Evolutionary conservation across 2,797 vertebrate genomes (phyloP).

Genomic region (Diplodus sargus): DNA sequence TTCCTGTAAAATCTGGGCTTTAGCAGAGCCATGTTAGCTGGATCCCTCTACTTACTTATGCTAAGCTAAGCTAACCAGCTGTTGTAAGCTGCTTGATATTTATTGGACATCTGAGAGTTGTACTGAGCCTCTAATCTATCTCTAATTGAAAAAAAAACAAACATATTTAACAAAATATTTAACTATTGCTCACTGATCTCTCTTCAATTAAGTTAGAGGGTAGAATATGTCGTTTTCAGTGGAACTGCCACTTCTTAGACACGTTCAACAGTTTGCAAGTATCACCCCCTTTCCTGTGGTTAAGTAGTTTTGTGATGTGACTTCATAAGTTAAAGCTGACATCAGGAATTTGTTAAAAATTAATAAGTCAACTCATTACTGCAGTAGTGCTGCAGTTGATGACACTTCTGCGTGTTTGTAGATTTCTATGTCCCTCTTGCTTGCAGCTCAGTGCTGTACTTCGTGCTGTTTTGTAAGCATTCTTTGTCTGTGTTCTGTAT

Average conservation of each 20-base stretch:
- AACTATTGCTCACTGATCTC: background rate
- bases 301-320: constrained; percentile 29
- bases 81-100: too few relatives aligned
- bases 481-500: constrained; percentile 14
- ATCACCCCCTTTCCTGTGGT: constrained; percentile 13
- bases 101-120: too few relatives aligned
- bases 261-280: constrained; percentile 5
- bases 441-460: constrained; percentile 13
- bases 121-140: too few relatives aligned
- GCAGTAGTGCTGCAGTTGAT: constrained; percentile 33
- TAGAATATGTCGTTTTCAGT: background rate
- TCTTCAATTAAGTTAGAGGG: background rate
- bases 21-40: too few relatives aligned
- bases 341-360: constrained; percentile 39
- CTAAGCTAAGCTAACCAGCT: too few relatives aligned
- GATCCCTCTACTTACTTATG: too few relatives aligned
- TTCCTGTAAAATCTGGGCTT: too few relatives aligned
- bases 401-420: constrained; percentile 7
- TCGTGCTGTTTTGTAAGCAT: constrained; percentile 1
- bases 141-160: too few relatives aligned
- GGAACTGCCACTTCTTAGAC: background rate
- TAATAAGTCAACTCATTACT: constrained; percentile 22
- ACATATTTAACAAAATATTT: too few relatives aligned
- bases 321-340: constrained; percentile 32
- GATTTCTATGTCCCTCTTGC: constrained; percentile 1